Evolutionary conservation across 2,797 vertebrate species (phyloP), one percentile per base, ranked within the genome.

Genomic region (Sebastes oblongus): DNA sequence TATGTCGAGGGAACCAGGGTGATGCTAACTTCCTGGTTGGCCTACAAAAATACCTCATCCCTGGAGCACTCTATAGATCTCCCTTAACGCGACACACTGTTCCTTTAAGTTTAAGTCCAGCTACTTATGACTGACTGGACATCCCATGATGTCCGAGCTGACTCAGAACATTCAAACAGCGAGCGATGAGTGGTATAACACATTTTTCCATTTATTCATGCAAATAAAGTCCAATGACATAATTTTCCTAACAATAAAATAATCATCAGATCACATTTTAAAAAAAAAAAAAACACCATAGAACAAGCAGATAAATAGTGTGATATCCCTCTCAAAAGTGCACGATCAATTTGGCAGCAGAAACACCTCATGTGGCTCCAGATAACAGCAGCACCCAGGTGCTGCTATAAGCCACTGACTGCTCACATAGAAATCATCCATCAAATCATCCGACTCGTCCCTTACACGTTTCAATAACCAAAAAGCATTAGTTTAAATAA

Each of bases 301-400:
- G 5, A 32, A 66, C n/a, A 56, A 7, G 16, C n/a, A 74, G 72
- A 79, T 72, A 80, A 85, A 85, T 72, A 81, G 71, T 66, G 50
- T 61, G 65, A 83, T 61, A 58, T 58, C 50, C 62, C 52, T 65
- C 72, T 58, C 9, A 61, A 83, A 67, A 79, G 56, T 72, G 42
- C 56, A 29, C 8, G 13, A 55, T 55, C 25, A 60, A 39, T 20
- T 68, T 71, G 58, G 60, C 18, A 77, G 59, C 29, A 81, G 72
- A 77, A 78, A 75, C 58, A 75, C 13, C 50, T 72, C 59, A 58
- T 6, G 2, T 32, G 56, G 68, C 30, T 55, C n/a, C 8, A 24
- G 22, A 60, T 8, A 62, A 14, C 5, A 42, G 39, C 4, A 60
- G 30, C 42, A 22, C 9, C 7, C 1, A 14, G 36, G 27, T 74